A percentile compares a stretch with the other conserved stretches of the same genome.
Conservation (phyloP, 2,797 vertebrate species). For the Anabas testudineus region DNA sequence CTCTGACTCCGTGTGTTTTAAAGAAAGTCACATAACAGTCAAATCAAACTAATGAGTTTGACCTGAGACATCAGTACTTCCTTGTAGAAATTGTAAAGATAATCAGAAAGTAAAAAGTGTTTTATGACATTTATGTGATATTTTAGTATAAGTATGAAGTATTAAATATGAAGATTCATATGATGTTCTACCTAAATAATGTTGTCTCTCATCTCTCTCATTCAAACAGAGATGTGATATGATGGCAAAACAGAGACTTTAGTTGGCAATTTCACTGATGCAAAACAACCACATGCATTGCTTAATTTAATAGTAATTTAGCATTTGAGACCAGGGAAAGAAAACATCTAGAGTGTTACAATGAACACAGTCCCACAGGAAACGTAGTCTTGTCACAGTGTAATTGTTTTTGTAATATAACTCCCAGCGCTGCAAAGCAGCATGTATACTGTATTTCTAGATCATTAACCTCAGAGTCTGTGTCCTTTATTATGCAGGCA, state of each 20-base stretch:
- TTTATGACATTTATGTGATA: neutral
- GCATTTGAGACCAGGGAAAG: slow-evolving; percentile 2
- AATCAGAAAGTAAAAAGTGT: neutral
- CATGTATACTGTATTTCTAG: slow-evolving; percentile 5
- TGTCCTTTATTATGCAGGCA: slow-evolving; percentile 13
- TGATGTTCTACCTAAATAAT: neutral
- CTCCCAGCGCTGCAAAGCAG: neutral
- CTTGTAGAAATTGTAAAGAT: neutral
- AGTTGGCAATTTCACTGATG: neutral
- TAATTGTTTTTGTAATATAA: slow-evolving; percentile 12
- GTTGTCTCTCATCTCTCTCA: neutral
- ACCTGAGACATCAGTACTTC: neutral
- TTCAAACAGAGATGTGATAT: neutral
- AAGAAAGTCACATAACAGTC: neutral
- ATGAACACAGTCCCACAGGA: neutral
- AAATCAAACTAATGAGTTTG: neutral
- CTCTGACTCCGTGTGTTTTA: neutral
- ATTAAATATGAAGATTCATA: too few relatives aligned
- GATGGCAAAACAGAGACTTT: neutral
- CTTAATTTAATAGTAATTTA: slow-evolving; percentile 10
- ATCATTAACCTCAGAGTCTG: slow-evolving; percentile 11
- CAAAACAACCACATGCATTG: neutral
- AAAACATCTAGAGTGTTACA: neutral
- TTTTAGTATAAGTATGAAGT: neutral
- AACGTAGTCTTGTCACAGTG: neutral